Evolutionary conservation across 2,797 vertebrate genomes (phyloP).

Genomic region (Lutjanus argentimaculatus): DNA sequence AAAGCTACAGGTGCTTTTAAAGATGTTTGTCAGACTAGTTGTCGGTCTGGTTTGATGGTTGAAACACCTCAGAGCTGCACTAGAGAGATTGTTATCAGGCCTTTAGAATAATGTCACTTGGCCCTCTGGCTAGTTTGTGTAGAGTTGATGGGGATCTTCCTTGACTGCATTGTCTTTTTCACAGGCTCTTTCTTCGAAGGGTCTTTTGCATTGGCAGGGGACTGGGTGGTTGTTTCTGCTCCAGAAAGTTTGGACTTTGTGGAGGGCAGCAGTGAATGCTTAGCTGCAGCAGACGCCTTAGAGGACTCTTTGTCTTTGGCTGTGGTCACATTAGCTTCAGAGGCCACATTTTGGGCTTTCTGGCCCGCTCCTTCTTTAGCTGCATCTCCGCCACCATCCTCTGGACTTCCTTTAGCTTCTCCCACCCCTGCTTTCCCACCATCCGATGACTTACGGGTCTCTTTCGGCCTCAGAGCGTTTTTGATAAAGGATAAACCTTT

Average conservation of each 20-base stretch:
- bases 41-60: constrained; percentile 63
- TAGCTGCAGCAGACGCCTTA: constrained; percentile 87
- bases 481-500: constrained; percentile 98
- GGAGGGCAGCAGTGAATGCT: constrained; percentile 90
- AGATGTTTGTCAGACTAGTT: constrained; percentile 67
- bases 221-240: constrained; percentile 81
- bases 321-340: constrained; percentile 71
- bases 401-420: constrained; percentile 77
- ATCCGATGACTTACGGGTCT: constrained; percentile 90
- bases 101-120: constrained; percentile 85
- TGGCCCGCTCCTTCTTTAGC: constrained; percentile 66
- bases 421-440: constrained; percentile 88
- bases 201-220: constrained; percentile 87
- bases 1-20: constrained; percentile 89
- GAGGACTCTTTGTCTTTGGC: constrained; percentile 88
- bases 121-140: constrained; percentile 91
- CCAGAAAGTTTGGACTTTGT: constrained; percentile 92
- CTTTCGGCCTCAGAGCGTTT: constrained; percentile 95
- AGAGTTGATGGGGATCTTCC: constrained; percentile 88
- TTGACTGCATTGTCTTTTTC: constrained; percentile 89
- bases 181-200: constrained; percentile 81
- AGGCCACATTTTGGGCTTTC: constrained; percentile 77
- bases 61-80: constrained; percentile 87
- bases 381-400: constrained; percentile 74
- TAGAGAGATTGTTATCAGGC: constrained; percentile 72